Conservation (phyloP, 2,888 invertebrate genomes). For the Dolomedes plantarius region DNA sequence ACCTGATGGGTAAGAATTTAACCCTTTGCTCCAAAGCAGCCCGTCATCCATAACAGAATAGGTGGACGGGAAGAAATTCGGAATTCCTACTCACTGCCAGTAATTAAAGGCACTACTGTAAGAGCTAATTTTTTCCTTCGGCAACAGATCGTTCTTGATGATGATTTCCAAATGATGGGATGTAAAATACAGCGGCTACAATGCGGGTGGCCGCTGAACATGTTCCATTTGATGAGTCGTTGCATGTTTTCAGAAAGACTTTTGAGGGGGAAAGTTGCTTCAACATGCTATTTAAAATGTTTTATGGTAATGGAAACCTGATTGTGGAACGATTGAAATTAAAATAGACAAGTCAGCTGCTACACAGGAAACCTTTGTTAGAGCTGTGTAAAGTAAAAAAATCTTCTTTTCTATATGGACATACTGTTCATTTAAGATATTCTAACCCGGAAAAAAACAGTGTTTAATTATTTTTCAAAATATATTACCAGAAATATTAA, state of each 20-base stretch:
- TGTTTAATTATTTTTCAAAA: too few species aligned
- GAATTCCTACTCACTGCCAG: conserved; percentile 32
- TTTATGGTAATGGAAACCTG: background rate
- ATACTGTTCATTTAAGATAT: too few species aligned
- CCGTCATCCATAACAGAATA: conserved; percentile 35
- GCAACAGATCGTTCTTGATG: background rate
- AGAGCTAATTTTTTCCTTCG: background rate
- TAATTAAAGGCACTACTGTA: conserved; percentile 9
- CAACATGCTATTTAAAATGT: background rate
- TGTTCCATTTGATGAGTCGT: background rate
- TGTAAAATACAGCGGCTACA: background rate
- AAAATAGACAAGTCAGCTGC: too few species aligned
- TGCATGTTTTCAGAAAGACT: background rate
- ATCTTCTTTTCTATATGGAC: too few species aligned
- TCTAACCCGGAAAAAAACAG: too few species aligned
- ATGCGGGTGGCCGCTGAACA: background rate
- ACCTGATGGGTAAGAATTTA: conserved; percentile 59
- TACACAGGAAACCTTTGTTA: too few species aligned
- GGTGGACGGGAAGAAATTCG: conserved; percentile 33
- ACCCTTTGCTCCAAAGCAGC: conserved; percentile 61
- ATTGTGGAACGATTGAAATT: too few species aligned
- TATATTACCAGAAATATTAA: too few species aligned
- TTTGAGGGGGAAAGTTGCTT: background rate
- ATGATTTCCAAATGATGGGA: conserved; percentile 3
- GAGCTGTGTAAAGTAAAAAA: too few species aligned